Evolutionary conservation across 37 sponge, comb jelly and placozoan genomes (phyloP).

Genomic region (Cliona cf. orientalis): DNA sequence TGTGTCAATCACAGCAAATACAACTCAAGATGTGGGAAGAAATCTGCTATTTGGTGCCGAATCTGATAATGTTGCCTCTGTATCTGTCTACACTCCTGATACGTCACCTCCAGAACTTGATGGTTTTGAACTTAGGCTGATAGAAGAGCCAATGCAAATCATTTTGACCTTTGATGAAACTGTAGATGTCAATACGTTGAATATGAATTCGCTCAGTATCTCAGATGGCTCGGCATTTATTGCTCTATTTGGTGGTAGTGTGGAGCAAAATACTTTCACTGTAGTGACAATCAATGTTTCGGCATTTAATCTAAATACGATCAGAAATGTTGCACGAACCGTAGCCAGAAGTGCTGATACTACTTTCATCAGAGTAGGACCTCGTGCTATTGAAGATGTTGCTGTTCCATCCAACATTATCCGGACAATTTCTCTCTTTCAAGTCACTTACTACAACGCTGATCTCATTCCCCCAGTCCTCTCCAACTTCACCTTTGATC

Average conservation of each 20-base stretch:
- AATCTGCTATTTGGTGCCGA: conserved; percentile 28
- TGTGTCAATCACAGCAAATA: conserved; percentile 51
- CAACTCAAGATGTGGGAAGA: conserved; percentile 53
- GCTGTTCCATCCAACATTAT: conserved; percentile 35
- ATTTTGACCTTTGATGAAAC: conserved; percentile 80
- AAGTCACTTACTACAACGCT: conserved; percentile 54
- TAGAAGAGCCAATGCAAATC: conserved; percentile 74
- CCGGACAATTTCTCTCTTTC: not conserved
- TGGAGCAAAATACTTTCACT: conserved; percentile 2
- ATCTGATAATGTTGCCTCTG: conserved; percentile 39
- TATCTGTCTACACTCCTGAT: conserved; percentile 46
- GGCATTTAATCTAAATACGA: conserved; percentile 8
- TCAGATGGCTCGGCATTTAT: conserved; percentile 17
- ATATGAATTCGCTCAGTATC: conserved; percentile 33
- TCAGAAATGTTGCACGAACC: conserved; percentile 24
- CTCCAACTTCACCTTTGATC: conserved; percentile 64
- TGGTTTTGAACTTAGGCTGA: conserved; percentile 69
- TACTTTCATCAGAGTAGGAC: conserved; percentile 46
- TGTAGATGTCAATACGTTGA: conserved; percentile 43
- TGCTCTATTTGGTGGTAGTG: conserved; percentile 19
- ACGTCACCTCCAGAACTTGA: conserved; percentile 62
- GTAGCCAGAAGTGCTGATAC: conserved; percentile 51
- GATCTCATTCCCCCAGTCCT: conserved; percentile 73
- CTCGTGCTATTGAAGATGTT: conserved; percentile 54
- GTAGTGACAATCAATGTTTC: conserved; percentile 53